phyloP scores from a whole-genome alignment of 2,888 invertebrate species.

The Argynnis bischoffii region DNA sequence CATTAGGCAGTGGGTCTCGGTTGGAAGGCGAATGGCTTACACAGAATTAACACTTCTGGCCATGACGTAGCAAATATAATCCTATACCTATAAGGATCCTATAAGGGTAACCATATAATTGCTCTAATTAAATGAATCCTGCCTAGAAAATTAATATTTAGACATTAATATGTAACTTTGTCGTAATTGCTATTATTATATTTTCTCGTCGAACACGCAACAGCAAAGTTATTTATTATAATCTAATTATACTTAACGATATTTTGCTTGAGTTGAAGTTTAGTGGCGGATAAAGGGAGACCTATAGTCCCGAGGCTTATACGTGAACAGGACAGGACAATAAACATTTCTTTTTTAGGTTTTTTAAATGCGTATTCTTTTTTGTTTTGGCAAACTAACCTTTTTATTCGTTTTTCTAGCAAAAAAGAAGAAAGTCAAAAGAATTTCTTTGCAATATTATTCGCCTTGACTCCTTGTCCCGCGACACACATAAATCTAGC shows the following conservation, averaged over 20 bases:
- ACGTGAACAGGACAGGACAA: no score
- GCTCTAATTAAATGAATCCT: conserved; percentile 57
- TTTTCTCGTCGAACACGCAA: conserved; percentile 11
- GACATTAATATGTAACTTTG: not conserved
- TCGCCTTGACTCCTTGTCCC: no score
- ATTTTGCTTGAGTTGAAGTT: no score
- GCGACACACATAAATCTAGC: no score
- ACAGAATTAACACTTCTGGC: conserved; percentile 48
- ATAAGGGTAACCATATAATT: conserved; percentile 48
- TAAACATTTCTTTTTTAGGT: no score
- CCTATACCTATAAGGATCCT: conserved; percentile 45
- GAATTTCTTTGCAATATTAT: no score
- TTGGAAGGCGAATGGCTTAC: conserved; percentile 49
- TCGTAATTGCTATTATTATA: conserved; percentile 7
- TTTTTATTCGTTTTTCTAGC: no score
- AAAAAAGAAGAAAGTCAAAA: no score
- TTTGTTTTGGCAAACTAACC: no score
- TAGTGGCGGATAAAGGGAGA: no score
- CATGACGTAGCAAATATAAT: conserved; percentile 49
- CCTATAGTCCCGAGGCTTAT: no score
- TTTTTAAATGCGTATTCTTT: no score
- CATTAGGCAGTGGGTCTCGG: conserved; percentile 75
- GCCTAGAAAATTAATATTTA: conserved; percentile 42
- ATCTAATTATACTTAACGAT: not conserved
- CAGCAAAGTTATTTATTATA: not conserved